phyloP scores from a whole-genome alignment of 2,888 invertebrate species.

The Leptinotarsa juncta region DNA sequence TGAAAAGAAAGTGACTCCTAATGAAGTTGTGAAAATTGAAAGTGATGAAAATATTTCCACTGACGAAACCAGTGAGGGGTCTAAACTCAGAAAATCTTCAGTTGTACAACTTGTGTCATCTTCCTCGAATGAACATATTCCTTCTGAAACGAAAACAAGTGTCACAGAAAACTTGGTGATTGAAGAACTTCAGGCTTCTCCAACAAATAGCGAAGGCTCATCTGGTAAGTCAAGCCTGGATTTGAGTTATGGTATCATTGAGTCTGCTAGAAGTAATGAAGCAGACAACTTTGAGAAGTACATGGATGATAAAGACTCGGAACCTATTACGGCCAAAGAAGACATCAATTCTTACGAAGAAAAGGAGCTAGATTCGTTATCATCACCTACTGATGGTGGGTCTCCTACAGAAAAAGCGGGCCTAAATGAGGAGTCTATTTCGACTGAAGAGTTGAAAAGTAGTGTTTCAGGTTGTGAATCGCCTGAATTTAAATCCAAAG shows the following conservation, averaged over 20 bases:
- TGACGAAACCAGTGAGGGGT: not conserved
- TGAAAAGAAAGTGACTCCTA: not conserved
- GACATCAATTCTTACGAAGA: slow-evolving; percentile 44
- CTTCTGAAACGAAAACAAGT: not conserved
- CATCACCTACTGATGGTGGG: slow-evolving; percentile 31
- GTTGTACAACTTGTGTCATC: not conserved
- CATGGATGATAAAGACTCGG: slow-evolving; percentile 19
- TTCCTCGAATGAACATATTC: not conserved
- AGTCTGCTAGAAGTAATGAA: slow-evolving; percentile 32
- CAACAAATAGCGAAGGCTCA: slow-evolving; percentile 2
- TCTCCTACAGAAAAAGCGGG: slow-evolving; percentile 9
- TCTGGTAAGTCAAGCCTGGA: slow-evolving; percentile 22
- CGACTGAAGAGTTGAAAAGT: slow-evolving; percentile 20
- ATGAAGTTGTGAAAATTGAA: not conserved
- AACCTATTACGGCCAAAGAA: slow-evolving; percentile 37
- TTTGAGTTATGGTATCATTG: slow-evolving; percentile 43
- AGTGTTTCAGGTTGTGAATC: slow-evolving; percentile 38
- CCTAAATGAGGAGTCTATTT: slow-evolving; percentile 22
- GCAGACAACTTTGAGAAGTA: slow-evolving; percentile 27
- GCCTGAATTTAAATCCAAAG: slow-evolving; percentile 37
- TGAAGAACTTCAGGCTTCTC: slow-evolving; percentile 7
- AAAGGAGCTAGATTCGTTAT: slow-evolving; percentile 45
- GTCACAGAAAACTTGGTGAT: not conserved
- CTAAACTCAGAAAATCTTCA: not conserved
- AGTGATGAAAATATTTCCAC: not conserved